Evolutionary conservation across 2,797 vertebrate species (phyloP).

Genomic region (Telmatherina bonti): DNA sequence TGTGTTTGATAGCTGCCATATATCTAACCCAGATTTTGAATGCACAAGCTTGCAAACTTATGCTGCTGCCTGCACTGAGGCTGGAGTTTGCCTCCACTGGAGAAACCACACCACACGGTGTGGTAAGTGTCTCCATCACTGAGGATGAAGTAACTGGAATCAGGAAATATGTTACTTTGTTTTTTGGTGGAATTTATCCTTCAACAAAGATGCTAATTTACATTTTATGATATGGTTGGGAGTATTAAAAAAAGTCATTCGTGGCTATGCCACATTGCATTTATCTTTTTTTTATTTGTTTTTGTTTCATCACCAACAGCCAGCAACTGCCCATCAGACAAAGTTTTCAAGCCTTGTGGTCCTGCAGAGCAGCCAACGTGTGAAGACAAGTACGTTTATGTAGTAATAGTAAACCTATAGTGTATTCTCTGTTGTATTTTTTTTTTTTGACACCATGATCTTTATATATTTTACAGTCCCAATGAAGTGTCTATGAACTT

Average conservation of each 20-base stretch:
- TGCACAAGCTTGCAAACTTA: constrained; percentile 88
- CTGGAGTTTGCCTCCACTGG: constrained; percentile 86
- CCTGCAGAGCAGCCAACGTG: constrained; percentile 82
- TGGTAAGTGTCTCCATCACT: constrained; percentile 68
- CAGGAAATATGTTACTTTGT: not conserved
- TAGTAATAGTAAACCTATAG: not conserved
- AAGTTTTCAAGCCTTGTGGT: constrained; percentile 87
- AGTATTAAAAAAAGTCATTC: not conserved
- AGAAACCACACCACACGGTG: constrained; percentile 82
- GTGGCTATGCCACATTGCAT: no score
- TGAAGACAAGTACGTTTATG: constrained; percentile 73
- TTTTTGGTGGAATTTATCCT: not conserved
- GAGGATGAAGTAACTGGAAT: not conserved
- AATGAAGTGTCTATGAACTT: constrained; percentile 37
- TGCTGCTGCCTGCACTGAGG: constrained; percentile 80
- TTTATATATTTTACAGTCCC: constrained; percentile 40
- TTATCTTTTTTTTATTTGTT: not conserved
- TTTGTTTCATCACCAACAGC: constrained; percentile 67
- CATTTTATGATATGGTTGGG: not conserved
- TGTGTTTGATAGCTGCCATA: constrained; percentile 81
- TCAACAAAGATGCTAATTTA: not conserved
- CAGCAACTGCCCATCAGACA: constrained; percentile 77
- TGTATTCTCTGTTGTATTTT: not conserved
- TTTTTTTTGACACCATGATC: not conserved
- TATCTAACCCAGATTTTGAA: constrained; percentile 57